phyloP scores from a whole-genome alignment of 2,113 vertebrate species.

The Elachura formosa region DNA sequence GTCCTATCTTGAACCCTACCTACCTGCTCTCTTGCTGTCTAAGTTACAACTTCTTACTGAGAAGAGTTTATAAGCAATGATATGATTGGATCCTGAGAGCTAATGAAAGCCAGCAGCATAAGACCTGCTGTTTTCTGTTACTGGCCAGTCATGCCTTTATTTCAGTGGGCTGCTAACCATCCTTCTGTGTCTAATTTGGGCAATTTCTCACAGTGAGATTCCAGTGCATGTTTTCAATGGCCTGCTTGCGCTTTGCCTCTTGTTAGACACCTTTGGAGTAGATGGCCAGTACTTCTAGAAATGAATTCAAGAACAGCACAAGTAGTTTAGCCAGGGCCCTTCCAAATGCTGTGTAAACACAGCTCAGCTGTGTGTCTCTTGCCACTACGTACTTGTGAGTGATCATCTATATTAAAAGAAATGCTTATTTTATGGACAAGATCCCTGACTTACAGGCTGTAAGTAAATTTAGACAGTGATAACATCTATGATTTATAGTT shows the following conservation, averaged over 20 bases:
- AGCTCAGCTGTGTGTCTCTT: background rate
- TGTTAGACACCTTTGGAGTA: background rate
- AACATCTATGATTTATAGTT: background rate
- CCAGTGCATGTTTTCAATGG: background rate
- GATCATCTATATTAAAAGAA: background rate
- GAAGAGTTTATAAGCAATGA: background rate
- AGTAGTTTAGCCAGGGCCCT: fast-evolving
- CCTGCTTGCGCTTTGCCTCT: background rate
- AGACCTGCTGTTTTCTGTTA: background rate
- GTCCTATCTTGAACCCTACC: background rate
- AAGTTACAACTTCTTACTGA: background rate
- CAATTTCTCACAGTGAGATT: background rate
- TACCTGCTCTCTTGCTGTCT: background rate
- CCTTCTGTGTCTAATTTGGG: background rate
- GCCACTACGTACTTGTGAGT: background rate
- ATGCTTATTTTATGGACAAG: background rate
- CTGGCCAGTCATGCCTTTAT: background rate
- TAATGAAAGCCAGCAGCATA: background rate
- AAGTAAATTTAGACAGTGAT: background rate
- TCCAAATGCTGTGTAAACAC: background rate
- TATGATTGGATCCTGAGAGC: background rate
- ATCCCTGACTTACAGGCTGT: background rate
- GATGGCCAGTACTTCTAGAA: background rate
- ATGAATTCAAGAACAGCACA: background rate
- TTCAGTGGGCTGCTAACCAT: background rate